Base-by-base conservation (phyloP, 2,797 vertebrate genomes). In the Petrocephalus schoutedeni region DNA sequence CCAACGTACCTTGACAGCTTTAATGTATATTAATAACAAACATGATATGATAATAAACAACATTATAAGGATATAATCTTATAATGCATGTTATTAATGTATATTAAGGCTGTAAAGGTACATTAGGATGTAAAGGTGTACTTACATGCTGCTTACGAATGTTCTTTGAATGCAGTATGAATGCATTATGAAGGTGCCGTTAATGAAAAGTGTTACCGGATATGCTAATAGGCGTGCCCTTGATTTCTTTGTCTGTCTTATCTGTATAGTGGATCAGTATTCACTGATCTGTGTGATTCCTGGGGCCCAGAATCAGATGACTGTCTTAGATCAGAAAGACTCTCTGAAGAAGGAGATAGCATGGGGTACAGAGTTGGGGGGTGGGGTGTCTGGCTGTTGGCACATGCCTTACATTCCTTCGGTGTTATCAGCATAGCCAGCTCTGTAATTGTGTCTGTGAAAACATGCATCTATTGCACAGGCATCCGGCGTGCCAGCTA, bases 371-470 rank as follows among this genome's bases (percentile, higher is more conserved):
- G 45, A 49, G n/a, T 45, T 6, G 19, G 90, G 41, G 82, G 19
- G 8, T 8, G 82, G 64, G 93, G 93, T 92, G 93, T 53, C 56
- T 53, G 82, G 94, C 92, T 95, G 94, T 95, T 95, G 94, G 93
- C 92, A 92, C 94, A 95, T 95, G 93, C 95, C 91, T 92, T 88
- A 51, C 93, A 95, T 96, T 95, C 94, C 92, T 95, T 93, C 92
- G 92, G 92, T 93, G 94, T 95, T 95, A 95, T 95, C 94, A 94
- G 93, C 91, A 88, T 91, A 91, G 92, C 91, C 92, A 86, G 90
- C 92, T 91, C 91, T 91, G 92, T 94, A 93, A 93, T 93, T 93
- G 93, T 92, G 92, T 92, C 92, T 91, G 91, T 91, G 87, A 89
- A 90, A 89, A 92, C 89, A 89, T 71, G 71, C 67, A 89, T 41